Conservation (phyloP, 2,113 vertebrate species). For the Bos taurus region DNA sequence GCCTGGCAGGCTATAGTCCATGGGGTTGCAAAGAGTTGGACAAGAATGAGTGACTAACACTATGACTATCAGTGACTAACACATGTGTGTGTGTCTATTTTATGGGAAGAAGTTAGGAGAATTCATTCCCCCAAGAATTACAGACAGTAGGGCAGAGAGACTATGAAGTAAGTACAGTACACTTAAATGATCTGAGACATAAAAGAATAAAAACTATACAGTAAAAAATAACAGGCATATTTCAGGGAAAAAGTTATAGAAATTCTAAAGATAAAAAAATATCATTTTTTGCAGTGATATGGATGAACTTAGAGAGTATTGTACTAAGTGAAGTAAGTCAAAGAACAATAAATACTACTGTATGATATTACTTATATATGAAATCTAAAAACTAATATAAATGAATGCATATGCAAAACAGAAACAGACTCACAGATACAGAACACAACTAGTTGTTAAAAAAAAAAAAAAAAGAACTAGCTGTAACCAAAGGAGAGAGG, state of each 20-base stretch:
- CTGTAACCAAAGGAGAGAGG: neutral
- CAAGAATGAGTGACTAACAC: neutral
- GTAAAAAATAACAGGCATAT: neutral
- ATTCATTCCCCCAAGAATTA: neutral
- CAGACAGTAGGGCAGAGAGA: neutral
- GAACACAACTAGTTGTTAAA: neutral
- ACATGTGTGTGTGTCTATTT: neutral
- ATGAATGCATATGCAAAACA: neutral
- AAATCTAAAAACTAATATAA: neutral
- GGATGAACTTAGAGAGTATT: neutral
- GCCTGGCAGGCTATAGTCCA: neutral
- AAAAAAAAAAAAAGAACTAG: neutral
- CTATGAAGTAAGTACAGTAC: neutral
- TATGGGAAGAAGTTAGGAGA: neutral
- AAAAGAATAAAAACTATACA: constrained; percentile 2
- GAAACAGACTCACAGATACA: neutral
- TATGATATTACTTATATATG: neutral
- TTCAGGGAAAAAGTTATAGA: neutral
- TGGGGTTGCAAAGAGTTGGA: neutral
- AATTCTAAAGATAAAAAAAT: neutral
- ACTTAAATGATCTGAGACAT: neutral
- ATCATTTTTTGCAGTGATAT: neutral
- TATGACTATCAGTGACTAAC: neutral
- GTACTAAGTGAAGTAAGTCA: neutral
- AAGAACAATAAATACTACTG: neutral